Percentiles rank a stretch among this genome's conserved stretches.
These are phyloP conservation scores for Clusia tigrina DNA, from an alignment of 2,888 invertebrate species.

Conservation along the genomic window DNA sequence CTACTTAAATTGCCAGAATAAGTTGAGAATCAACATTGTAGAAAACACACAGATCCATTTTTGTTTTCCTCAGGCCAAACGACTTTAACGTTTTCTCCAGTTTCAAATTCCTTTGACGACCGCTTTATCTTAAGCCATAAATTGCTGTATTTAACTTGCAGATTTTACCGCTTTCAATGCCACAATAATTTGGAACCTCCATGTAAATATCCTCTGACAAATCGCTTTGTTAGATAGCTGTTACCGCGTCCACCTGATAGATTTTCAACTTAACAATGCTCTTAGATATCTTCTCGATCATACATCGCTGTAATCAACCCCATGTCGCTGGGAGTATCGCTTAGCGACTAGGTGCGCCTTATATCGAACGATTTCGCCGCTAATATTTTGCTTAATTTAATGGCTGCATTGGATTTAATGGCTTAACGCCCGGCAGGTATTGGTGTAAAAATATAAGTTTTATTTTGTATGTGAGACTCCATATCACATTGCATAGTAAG, in stretches of 20 bases:
- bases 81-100: too few relatives aligned
- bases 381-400: constrained; percentile 13
- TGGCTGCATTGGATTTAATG: constrained; percentile 24
- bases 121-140: too few relatives aligned
- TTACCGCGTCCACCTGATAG: constrained; percentile 17
- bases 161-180: too few relatives aligned
- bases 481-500: constrained; percentile 13
- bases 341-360: constrained; percentile 20
- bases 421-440: constrained; percentile 13
- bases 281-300: constrained; percentile 18
- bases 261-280: constrained; percentile 9
- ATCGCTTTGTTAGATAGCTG: constrained; percentile 11
- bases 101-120: too few relatives aligned
- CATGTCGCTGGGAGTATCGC: constrained; percentile 18
- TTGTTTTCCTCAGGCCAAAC: too few relatives aligned
- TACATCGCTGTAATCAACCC: constrained; percentile 15
- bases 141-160: too few relatives aligned
- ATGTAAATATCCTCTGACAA: constrained; percentile 16
- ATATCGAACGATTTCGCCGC: constrained; percentile 13
- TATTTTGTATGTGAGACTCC: background rate
- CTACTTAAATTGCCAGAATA: too few relatives aligned
- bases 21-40: too few relatives aligned
- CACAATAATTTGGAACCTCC: too few relatives aligned
- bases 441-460: constrained; percentile 1
- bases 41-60: too few relatives aligned